Conservation (phyloP, 2,797 vertebrate species). For the Cyclopterus lumpus region DNA sequence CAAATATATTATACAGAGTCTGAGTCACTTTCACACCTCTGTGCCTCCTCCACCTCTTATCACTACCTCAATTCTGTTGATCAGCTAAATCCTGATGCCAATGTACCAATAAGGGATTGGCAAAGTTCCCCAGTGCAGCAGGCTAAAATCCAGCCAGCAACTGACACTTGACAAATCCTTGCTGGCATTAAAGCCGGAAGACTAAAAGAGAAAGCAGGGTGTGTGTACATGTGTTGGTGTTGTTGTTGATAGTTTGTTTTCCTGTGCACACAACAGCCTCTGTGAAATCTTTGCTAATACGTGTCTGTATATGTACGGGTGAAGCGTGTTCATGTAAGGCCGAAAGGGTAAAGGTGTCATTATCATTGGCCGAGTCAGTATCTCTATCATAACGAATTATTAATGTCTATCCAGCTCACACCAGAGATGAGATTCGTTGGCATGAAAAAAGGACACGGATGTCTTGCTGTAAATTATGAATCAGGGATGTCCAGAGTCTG, state of each 20-base stretch:
- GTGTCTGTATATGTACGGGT: neutral
- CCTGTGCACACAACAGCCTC: slow-evolving; percentile 11
- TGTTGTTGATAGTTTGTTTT: slow-evolving; percentile 15
- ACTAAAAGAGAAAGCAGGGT: slow-evolving; percentile 26
- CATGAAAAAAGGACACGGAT: slow-evolving; percentile 23
- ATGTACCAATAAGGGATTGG: slow-evolving; percentile 35
- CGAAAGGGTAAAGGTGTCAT: slow-evolving; percentile 40
- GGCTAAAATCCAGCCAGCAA: slow-evolving; percentile 38
- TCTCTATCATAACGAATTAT: slow-evolving; percentile 55
- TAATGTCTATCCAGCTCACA: slow-evolving; percentile 23
- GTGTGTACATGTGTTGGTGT: slow-evolving; percentile 18
- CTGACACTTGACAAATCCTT: slow-evolving; percentile 60
- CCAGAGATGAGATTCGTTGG: slow-evolving; percentile 37
- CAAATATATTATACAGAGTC: slow-evolving; percentile 8
- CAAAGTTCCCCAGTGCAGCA: slow-evolving; percentile 36
- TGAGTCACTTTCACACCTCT: slow-evolving; percentile 39
- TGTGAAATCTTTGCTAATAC: neutral
- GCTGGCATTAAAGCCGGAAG: slow-evolving; percentile 41
- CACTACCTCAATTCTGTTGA: slow-evolving; percentile 32
- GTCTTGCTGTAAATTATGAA: slow-evolving; percentile 65
- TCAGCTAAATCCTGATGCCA: slow-evolving; percentile 41
- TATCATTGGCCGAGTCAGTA: slow-evolving; percentile 31
- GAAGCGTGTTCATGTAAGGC: slow-evolving; percentile 13
- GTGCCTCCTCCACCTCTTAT: slow-evolving; percentile 33
- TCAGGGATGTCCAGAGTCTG: slow-evolving; percentile 43